These are phyloP conservation scores for Ciconia maguari DNA, from an alignment of 2,113 vertebrate genomes.

Conservation along the genomic window DNA sequence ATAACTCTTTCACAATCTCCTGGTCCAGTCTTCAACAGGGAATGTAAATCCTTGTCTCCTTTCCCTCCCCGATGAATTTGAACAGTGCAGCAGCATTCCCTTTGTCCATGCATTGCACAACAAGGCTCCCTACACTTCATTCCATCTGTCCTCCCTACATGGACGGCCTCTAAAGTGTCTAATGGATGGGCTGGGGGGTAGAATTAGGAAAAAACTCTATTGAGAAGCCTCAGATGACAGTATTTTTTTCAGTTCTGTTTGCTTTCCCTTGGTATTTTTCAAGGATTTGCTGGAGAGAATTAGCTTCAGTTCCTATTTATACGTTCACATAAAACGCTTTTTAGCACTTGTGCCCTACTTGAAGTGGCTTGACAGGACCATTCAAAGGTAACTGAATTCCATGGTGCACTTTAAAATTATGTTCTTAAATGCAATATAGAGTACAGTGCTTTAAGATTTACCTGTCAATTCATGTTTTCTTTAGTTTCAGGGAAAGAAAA, in stretches of 20 bases:
- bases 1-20: slow-evolving; percentile 47
- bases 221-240: neutral
- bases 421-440: neutral
- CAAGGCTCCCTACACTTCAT: neutral
- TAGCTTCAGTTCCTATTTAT: neutral
- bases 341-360: neutral
- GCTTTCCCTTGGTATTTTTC: neutral
- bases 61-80: neutral
- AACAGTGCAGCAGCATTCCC: neutral
- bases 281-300: neutral
- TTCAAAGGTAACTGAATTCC: neutral
- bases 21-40: slow-evolving; percentile 11
- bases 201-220: neutral
- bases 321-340: neutral
- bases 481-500: neutral
- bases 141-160: neutral
- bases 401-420: neutral
- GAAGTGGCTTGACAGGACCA: neutral
- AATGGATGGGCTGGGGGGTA: neutral
- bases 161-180: neutral
- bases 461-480: neutral
- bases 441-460: neutral
- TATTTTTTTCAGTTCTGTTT: neutral
- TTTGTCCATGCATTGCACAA: neutral
- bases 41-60: slow-evolving; percentile 42